These are phyloP conservation scores for Hypomecis atomaria DNA, from an alignment of 2,888 invertebrate species.

Conservation along the genomic window DNA sequence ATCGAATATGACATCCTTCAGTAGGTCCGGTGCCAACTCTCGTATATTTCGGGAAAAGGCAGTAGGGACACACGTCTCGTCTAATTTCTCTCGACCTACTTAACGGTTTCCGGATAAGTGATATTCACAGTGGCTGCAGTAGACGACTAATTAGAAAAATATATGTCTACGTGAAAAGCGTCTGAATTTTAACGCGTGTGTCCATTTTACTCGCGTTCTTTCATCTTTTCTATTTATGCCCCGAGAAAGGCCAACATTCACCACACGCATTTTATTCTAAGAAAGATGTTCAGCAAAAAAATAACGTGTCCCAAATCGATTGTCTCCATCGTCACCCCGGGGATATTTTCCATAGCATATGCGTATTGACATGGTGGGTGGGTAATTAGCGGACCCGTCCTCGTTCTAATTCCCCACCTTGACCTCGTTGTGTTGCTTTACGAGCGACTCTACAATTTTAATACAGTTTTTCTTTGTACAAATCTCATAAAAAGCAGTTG, in stretches of 20 bases:
- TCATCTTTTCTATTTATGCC: constrained; percentile 36
- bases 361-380: constrained; percentile 62
- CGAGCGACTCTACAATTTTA: constrained; percentile 67
- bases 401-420: constrained; percentile 76
- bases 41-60: constrained; percentile 29
- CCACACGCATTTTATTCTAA: constrained; percentile 41
- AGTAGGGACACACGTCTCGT: constrained; percentile 29
- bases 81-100: constrained; percentile 35
- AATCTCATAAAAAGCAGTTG: constrained; percentile 64
- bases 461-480: constrained; percentile 66
- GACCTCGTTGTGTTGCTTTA: constrained; percentile 76
- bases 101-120: constrained; percentile 34
- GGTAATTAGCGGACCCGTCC: constrained; percentile 76
- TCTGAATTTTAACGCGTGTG: constrained; percentile 12
- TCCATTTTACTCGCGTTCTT: constrained; percentile 16
- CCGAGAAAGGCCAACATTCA: constrained; percentile 31
- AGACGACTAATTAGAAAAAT: constrained; percentile 26
- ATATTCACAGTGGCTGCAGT: constrained; percentile 22
- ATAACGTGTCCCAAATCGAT: constrained; percentile 46
- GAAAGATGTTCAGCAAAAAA: constrained; percentile 33
- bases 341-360: constrained; percentile 56
- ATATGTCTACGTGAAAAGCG: constrained; percentile 11
- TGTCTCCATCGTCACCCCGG: constrained; percentile 47
- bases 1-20: constrained; percentile 26
- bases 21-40: constrained; percentile 24